phyloP scores from a whole-genome alignment of 2,888 invertebrate genomes.

The Sarcophaga rosellei region DNA sequence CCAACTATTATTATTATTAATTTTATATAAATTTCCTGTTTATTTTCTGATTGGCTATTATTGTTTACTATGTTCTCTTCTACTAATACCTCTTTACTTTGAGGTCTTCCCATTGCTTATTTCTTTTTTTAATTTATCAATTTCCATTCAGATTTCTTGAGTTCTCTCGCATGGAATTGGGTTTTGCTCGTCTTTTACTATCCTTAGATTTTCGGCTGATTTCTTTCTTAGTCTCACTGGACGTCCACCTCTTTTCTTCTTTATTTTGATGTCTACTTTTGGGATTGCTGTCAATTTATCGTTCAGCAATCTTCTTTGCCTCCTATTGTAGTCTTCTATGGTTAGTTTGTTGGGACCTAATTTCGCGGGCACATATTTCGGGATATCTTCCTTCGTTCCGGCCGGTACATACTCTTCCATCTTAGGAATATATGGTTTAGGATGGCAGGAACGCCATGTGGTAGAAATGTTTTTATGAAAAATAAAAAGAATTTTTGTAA shows the following conservation, averaged over 20 bases:
- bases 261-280: not conserved
- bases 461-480: too few relatives aligned
- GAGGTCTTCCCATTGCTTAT: not conserved
- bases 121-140: not conserved
- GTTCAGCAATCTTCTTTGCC: not conserved
- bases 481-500: too few relatives aligned
- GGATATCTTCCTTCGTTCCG: too few relatives aligned
- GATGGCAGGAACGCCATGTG: too few relatives aligned
- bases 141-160: not conserved
- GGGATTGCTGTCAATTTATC: not conserved
- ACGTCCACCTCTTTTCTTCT: not conserved
- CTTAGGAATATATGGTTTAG: too few relatives aligned
- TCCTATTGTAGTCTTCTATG: not conserved
- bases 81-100: too few relatives aligned
- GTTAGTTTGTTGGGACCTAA: too few relatives aligned
- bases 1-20: not conserved
- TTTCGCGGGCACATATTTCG: too few relatives aligned
- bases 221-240: conserved; percentile 1
- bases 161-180: not conserved
- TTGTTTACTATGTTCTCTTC: too few relatives aligned
- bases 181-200: not conserved
- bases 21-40: not conserved
- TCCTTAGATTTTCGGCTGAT: not conserved
- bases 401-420: too few relatives aligned
- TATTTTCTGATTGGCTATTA: too few relatives aligned